phyloP scores from a whole-genome alignment of 2,797 vertebrate genomes.

The Pipistrellus nathusii region DNA sequence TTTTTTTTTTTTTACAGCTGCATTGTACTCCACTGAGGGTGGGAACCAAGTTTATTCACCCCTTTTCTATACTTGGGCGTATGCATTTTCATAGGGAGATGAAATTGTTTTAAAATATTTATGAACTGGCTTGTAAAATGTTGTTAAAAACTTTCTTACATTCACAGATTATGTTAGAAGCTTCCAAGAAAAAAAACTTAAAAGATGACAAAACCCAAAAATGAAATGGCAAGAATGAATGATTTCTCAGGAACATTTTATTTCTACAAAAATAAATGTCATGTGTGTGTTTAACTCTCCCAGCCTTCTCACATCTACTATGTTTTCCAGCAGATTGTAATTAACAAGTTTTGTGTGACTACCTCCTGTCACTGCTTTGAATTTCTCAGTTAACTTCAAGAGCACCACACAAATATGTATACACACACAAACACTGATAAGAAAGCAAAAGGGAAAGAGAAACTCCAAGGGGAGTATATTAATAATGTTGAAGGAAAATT shows the following conservation, averaged over 20 bases:
- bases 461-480: background rate
- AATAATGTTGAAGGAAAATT: conserved; percentile 65
- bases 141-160: background rate
- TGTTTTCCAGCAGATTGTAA: conserved; percentile 51
- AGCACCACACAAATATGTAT: background rate
- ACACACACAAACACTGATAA: background rate
- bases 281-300: conserved; percentile 48
- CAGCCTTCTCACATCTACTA: conserved; percentile 37
- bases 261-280: conserved; percentile 71
- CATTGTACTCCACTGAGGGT: rapidly evolving
- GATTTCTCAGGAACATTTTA: conserved; percentile 61
- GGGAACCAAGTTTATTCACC: rapidly evolving
- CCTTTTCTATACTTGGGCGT: background rate
- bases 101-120: conserved; percentile 50
- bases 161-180: conserved; percentile 59
- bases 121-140: conserved; percentile 46
- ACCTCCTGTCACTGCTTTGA: conserved; percentile 66
- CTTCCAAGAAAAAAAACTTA: conserved; percentile 48
- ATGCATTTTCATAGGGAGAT: background rate
- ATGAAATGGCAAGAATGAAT: conserved; percentile 74
- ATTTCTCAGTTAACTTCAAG: conserved; percentile 48
- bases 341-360: conserved; percentile 51
- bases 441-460: conserved; percentile 33
- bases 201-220: conserved; percentile 61
- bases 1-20: background rate